A percentile compares a stretch with the other conserved stretches of the same genome.
Conservation (phyloP, 1,140 invertebrate species). For the Coelopa frigida region DNA sequence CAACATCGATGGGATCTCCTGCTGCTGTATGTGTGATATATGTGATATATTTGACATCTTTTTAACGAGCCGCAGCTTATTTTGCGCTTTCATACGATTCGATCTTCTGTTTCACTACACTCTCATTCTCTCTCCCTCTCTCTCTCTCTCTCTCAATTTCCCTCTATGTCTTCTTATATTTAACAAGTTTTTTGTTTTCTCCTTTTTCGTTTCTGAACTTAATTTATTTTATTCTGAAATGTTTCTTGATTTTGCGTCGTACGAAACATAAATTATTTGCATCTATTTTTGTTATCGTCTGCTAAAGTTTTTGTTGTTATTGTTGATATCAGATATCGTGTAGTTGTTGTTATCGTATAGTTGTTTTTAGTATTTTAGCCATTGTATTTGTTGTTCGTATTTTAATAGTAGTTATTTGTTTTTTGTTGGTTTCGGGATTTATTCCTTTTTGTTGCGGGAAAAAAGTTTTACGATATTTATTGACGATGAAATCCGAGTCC, state of each 20-base stretch:
- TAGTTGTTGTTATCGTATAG: too few relatives aligned
- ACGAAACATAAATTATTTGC: slow-evolving; percentile 9
- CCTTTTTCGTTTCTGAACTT: too few relatives aligned
- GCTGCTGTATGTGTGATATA: slow-evolving; percentile 4
- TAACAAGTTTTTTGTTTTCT: too few relatives aligned
- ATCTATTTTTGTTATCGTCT: slow-evolving; percentile 4
- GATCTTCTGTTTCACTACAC: not conserved
- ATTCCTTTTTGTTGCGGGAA: too few relatives aligned
- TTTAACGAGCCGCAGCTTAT: slow-evolving; percentile 1
- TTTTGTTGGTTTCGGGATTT: too few relatives aligned
- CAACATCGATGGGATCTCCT: not conserved
- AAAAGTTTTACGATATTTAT: too few relatives aligned
- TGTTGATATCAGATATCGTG: too few relatives aligned
- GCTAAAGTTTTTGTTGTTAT: not conserved
- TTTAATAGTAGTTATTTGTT: too few relatives aligned
- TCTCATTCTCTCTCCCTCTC: not conserved
- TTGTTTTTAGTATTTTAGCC: too few relatives aligned
- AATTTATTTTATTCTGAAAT: slow-evolving; percentile 4
- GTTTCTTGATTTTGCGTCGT: slow-evolving; percentile 5
- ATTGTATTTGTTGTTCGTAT: too few relatives aligned
- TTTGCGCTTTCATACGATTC: not conserved
- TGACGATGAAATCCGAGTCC: too few relatives aligned
- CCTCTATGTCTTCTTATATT: too few relatives aligned
- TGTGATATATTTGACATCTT: slow-evolving; percentile 4
- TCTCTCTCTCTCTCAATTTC: not conserved